These are phyloP conservation scores for Chloroceryle amazona DNA, from an alignment of 2,797 vertebrate genomes.

Conservation along the genomic window DNA sequence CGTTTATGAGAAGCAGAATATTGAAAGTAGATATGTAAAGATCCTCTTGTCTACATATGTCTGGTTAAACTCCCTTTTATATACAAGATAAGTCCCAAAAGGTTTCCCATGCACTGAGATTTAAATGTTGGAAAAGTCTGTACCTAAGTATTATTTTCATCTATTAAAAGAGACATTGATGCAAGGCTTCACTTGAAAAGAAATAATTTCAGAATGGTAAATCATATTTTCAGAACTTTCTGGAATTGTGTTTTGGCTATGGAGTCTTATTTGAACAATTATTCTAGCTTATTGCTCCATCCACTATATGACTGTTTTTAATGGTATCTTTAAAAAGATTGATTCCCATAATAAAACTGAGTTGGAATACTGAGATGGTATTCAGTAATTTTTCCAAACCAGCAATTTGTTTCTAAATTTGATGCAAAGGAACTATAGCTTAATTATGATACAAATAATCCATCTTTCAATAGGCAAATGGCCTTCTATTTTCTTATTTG, in stretches of 20 bases:
- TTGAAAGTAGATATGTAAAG: not conserved
- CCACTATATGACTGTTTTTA: not conserved
- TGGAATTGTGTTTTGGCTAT: not conserved
- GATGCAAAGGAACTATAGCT: not conserved
- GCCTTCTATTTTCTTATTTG: not conserved
- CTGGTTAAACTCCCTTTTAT: not conserved
- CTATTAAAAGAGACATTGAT: not conserved
- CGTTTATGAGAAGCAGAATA: not conserved
- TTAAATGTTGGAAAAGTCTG: not conserved
- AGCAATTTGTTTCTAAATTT: conserved; percentile 17
- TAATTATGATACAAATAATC: conserved; percentile 1
- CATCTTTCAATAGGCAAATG: not conserved
- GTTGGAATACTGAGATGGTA: not conserved
- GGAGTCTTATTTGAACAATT: not conserved
- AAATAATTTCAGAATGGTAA: not conserved
- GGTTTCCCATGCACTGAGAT: not conserved
- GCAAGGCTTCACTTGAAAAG: not conserved
- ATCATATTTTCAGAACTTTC: not conserved
- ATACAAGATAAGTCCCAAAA: not conserved
- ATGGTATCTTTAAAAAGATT: conserved; percentile 38
- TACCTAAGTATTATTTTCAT: not conserved
- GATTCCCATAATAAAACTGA: conserved; percentile 35
- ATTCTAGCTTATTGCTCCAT: not conserved
- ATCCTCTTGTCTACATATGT: rapidly evolving
- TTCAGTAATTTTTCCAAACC: not conserved